Percentiles rank a stretch among this genome's conserved stretches.
phyloP scores from a whole-genome alignment of 1,140 invertebrate species.

The Achatina immaculata region DNA sequence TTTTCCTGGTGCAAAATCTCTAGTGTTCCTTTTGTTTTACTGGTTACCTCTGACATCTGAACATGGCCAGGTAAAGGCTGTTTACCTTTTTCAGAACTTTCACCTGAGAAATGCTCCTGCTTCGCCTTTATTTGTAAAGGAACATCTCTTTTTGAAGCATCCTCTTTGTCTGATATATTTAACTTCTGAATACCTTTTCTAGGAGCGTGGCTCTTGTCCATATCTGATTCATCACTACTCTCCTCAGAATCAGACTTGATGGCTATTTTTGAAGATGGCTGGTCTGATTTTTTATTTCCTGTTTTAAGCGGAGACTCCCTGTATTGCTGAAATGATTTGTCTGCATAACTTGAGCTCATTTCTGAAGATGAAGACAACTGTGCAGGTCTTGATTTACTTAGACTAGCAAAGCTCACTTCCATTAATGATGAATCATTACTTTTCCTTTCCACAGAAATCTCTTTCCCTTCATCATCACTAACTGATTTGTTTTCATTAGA shows the following conservation, averaged over 20 bases:
- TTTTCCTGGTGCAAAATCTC: background rate
- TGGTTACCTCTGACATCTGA: background rate
- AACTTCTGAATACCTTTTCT: background rate
- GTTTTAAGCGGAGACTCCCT: background rate
- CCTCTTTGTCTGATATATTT: background rate
- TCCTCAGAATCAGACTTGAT: background rate
- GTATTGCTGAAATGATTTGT: slow-evolving; percentile 21
- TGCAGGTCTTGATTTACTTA: slow-evolving; percentile 7
- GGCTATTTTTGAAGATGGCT: background rate
- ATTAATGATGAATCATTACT: background rate
- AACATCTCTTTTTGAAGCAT: background rate
- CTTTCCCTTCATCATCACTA: background rate
- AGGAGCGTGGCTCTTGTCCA: background rate
- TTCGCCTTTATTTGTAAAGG: background rate
- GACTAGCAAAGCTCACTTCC: slow-evolving; percentile 15
- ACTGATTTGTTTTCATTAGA: background rate
- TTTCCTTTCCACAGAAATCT: background rate
- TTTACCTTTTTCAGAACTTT: background rate
- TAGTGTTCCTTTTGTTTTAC: background rate
- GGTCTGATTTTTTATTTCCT: background rate
- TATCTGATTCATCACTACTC: slow-evolving; percentile 1
- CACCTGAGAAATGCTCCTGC: background rate
- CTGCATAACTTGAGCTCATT: background rate
- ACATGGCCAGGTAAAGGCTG: too few species aligned
- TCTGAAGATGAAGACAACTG: background rate